A percentile compares a stretch with the other conserved stretches of the same genome.
phyloP scores from a whole-genome alignment of 2,888 invertebrate genomes.

The Julus scanicus region DNA sequence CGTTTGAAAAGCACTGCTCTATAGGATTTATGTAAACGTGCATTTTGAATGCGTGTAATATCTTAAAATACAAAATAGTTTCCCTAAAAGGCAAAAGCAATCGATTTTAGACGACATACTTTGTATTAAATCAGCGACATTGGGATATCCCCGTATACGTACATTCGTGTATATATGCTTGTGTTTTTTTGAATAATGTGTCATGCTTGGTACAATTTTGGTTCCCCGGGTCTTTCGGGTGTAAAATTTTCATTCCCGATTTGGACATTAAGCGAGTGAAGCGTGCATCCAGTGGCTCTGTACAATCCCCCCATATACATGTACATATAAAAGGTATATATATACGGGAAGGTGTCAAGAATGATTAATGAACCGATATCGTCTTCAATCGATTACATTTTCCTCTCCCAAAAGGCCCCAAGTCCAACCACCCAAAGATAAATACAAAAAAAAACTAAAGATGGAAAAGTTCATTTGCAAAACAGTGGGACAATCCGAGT shows the following conservation, averaged over 20 bases:
- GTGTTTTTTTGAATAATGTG: conserved; percentile 25
- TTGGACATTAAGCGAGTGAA: conserved; percentile 49
- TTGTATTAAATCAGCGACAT: conserved; percentile 49
- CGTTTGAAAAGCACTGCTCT: no score
- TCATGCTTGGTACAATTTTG: conserved; percentile 35
- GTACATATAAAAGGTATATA: background rate
- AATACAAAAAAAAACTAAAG: background rate
- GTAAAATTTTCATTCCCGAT: conserved; percentile 55
- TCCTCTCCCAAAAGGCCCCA: background rate
- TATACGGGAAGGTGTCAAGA: conserved; percentile 52
- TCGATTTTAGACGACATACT: conserved; percentile 48
- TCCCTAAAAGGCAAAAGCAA: background rate
- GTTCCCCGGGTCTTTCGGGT: conserved; percentile 50
- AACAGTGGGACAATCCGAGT: background rate
- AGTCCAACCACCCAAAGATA: background rate
- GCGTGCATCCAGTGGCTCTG: conserved; percentile 41
- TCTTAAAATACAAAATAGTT: background rate
- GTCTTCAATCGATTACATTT: conserved; percentile 53
- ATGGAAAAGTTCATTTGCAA: no score
- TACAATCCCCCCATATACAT: background rate
- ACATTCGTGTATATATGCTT: background rate
- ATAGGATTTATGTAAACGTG: background rate
- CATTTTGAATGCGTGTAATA: conserved; percentile 20
- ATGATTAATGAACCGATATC: conserved; percentile 55
- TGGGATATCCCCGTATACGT: conserved; percentile 1